Base-by-base conservation (phyloP, 2,888 invertebrate species). In the Oscheius myriophilus region DNA sequence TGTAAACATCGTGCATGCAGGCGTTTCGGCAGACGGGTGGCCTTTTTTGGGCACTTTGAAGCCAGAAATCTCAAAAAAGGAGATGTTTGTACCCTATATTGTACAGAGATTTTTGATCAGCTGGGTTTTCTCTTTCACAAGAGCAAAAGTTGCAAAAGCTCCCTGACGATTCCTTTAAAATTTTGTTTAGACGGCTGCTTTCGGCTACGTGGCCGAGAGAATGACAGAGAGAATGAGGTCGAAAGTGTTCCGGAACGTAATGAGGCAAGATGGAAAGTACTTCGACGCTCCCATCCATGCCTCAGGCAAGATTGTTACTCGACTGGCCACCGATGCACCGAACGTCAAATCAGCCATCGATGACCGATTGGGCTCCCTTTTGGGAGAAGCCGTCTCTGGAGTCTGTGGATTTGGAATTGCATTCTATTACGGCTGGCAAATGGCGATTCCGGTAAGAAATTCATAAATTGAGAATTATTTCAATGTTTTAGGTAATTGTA, bases 371-470 rank as follows among this genome's bases (percentile, higher is more conserved):
- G 88, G 88, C 2, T 81, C 82, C 7, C 78, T 87, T 7, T 79
- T 89, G 46, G 86, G 87, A 72, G 84, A 84, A 9, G n/a, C 87
- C 23, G 85, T 88, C 23, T 87, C 87, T 52, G 80, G 88, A 26
- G 76, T 83, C n/a, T 84, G 86, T n/a, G 89, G 88, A n/a, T 70
- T 89, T 9, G 79, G 86, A 33, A 86, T 89, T 52, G 88, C 88
- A 0, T 88, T 89, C 76, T 79, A 87, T 58, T 88, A 86, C 76
- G 87, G 88, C 58, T 89, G 88, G 88, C 86, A 88, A 70, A 83
- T 89, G 75, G 87, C 89, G 2, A 51, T 78, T 23, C 62, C 83
- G 79, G 87, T 73, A 51, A 41, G 49, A 33, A 33, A 33, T 6
- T 33, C 4, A 33, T 6, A 9, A 9, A 6, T 33, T 33, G 3